A percentile compares a stretch with the other conserved stretches of the same genome.
These are phyloP conservation scores for Chrysaora quinquecirrha DNA, from an alignment of 30 jellyfish, hydroid and myxozoan genomes.

Conservation along the genomic window DNA sequence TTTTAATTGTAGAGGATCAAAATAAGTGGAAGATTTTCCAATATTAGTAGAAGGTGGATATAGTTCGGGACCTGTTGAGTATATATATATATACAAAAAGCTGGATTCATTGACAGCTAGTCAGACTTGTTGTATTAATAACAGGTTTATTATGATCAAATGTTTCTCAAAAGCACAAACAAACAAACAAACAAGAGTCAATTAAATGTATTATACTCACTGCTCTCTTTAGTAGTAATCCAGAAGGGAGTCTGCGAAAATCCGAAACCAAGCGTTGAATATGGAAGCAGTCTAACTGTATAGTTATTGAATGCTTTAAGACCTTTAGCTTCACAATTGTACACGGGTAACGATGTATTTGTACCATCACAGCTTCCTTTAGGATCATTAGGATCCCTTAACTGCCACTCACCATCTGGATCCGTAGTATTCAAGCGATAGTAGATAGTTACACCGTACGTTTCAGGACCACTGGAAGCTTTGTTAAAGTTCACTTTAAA, in stretches of 20 bases:
- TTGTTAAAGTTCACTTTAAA: conserved; percentile 7
- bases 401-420: conserved; percentile 59
- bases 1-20: no score
- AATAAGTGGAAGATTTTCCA: no score
- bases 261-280: conserved; percentile 34
- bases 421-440: conserved; percentile 53
- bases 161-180: no score
- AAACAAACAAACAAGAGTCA: no score
- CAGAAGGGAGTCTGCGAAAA: conserved; percentile 37
- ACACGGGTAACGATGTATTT: neutral
- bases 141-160: no score
- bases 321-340: conserved; percentile 9
- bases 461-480: conserved; percentile 14
- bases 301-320: conserved; percentile 42
- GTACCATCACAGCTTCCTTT: conserved; percentile 33
- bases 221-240: conserved; percentile 47
- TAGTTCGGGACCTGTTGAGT: no score
- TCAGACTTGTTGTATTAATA: no score
- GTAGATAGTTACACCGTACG: conserved; percentile 20
- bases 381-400: neutral
- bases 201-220: no score
- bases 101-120: no score
- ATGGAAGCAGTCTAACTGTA: conserved; percentile 43
- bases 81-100: no score
- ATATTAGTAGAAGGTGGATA: no score